These are phyloP conservation scores for Cavia aperea DNA, from an alignment of 2,113 vertebrate species.

Conservation along the genomic window DNA sequence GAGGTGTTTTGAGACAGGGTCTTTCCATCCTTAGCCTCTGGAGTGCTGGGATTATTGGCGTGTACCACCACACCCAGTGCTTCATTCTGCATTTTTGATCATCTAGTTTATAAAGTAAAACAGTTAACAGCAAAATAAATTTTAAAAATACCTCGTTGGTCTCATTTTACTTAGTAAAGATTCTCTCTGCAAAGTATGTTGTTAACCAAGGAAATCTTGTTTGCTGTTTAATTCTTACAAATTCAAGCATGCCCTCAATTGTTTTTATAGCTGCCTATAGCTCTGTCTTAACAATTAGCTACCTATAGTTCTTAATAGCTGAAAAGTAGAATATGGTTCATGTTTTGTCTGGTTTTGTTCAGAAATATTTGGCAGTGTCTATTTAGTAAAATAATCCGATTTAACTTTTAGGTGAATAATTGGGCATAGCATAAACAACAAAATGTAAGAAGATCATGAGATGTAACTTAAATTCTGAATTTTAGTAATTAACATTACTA, in stretches of 20 bases:
- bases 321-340: background rate
- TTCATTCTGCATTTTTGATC: conserved; percentile 37
- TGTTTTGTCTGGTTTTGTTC: background rate
- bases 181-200: background rate
- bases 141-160: background rate
- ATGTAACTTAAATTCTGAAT: background rate
- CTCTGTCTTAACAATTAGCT: background rate
- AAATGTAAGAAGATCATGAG: background rate
- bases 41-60: background rate
- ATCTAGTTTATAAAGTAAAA: background rate
- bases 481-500: background rate
- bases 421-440: background rate
- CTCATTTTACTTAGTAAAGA: conserved; percentile 32
- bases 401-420: conserved; percentile 17
- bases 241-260: background rate
- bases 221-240: conserved; percentile 7
- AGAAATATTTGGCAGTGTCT: conserved; percentile 31
- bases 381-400: background rate
- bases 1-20: background rate
- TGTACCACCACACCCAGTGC: background rate
- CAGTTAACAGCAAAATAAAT: background rate
- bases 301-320: background rate
- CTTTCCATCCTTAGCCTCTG: background rate
- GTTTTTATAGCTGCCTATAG: background rate
- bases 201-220: background rate